These are phyloP conservation scores for Stegophylla sp. DNA, from an alignment of 2,888 invertebrate genomes.

Conservation along the genomic window DNA sequence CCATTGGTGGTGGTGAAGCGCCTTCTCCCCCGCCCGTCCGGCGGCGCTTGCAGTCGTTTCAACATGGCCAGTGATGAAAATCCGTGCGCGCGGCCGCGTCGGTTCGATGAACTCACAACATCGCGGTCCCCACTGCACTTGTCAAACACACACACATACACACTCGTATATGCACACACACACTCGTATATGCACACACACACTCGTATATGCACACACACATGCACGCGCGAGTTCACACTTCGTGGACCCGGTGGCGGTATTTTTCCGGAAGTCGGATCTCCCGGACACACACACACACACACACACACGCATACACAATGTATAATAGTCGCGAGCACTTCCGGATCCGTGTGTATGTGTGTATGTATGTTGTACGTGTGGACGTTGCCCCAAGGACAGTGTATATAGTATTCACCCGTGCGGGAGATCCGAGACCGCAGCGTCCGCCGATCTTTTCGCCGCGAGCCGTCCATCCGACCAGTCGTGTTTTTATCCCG, in stretches of 20 bases:
- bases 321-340: slow-evolving; percentile 34
- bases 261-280: slow-evolving; percentile 47
- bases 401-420: background rate
- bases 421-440: background rate
- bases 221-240: background rate
- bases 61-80: slow-evolving; percentile 9
- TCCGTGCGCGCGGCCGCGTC: background rate
- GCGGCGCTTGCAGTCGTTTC: background rate
- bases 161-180: background rate
- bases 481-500: slow-evolving; percentile 13
- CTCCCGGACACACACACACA: slow-evolving; percentile 40
- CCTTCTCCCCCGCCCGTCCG: background rate
- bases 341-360: slow-evolving; percentile 45
- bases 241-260: slow-evolving; percentile 23
- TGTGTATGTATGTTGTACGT: too few relatives aligned
- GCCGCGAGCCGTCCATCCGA: slow-evolving; percentile 6
- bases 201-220: background rate
- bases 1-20: too few relatives aligned
- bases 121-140: background rate
- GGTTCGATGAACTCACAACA: slow-evolving; percentile 24
- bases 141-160: background rate
- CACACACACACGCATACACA: too few relatives aligned
- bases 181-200: background rate
- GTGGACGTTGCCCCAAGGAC: slow-evolving; percentile 41
- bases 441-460: slow-evolving; percentile 30